A percentile compares a stretch with the other conserved stretches of the same genome.
These are phyloP conservation scores for Micropterix aruncella DNA, from an alignment of 2,888 invertebrate genomes.

Conservation along the genomic window DNA sequence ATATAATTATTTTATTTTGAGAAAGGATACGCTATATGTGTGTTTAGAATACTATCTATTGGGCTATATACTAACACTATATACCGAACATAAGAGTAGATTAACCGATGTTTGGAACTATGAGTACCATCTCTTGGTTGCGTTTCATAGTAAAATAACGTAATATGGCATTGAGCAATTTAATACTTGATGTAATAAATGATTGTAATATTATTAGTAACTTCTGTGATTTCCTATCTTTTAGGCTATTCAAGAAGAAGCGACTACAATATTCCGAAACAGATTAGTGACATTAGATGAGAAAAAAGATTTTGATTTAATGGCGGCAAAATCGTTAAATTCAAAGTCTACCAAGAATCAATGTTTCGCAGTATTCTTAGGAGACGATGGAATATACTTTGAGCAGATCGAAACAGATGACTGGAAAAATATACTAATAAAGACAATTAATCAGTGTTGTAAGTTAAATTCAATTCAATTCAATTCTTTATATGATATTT, in stretches of 20 bases:
- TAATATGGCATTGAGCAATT: background rate
- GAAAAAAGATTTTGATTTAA: conserved; percentile 44
- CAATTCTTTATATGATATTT: background rate
- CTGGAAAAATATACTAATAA: conserved; percentile 46
- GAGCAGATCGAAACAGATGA: conserved; percentile 36
- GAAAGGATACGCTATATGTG: too few relatives aligned
- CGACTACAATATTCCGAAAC: conserved; percentile 60
- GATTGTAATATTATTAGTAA: background rate
- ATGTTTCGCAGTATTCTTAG: conserved; percentile 21
- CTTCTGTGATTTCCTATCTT: conserved; percentile 12
- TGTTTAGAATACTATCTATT: too few relatives aligned
- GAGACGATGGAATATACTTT: conserved; percentile 25
- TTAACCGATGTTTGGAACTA: too few relatives aligned
- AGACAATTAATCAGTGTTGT: conserved; percentile 52
- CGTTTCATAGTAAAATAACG: too few relatives aligned
- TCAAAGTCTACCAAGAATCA: conserved; percentile 17
- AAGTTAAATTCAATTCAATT: conserved; percentile 18
- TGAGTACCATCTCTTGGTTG: too few relatives aligned
- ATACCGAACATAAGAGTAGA: too few relatives aligned
- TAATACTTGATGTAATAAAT: background rate
- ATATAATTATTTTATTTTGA: too few relatives aligned
- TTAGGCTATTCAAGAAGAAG: conserved; percentile 63
- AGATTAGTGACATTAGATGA: conserved; percentile 53
- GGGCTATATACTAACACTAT: too few relatives aligned
- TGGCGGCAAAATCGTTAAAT: conserved; percentile 37